Evolutionary conservation across 2,888 invertebrate species (phyloP).

Genomic region (Smittia aterrima): DNA sequence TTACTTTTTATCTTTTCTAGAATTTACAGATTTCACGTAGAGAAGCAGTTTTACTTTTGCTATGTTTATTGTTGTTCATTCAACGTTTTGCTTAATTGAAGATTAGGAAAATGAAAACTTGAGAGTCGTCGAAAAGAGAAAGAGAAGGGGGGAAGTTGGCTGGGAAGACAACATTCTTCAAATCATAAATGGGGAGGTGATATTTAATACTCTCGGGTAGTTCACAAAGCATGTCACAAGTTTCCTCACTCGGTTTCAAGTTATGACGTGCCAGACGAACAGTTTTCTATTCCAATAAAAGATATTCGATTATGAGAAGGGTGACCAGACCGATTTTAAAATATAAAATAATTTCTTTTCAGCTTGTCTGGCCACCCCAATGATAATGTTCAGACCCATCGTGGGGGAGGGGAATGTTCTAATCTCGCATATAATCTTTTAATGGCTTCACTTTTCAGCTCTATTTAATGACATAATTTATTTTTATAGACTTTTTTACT

Average conservation of each 20-base stretch:
- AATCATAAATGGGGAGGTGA: not conserved
- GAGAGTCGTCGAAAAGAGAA: not conserved
- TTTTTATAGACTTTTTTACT: slow-evolving; percentile 7
- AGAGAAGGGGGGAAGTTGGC: not conserved
- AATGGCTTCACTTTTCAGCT: slow-evolving; percentile 11
- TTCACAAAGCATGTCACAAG: no score
- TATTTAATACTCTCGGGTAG: not conserved
- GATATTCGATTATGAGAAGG: no score
- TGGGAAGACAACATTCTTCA: not conserved
- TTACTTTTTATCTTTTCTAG: slow-evolving; percentile 2
- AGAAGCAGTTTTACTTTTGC: slow-evolving; percentile 5
- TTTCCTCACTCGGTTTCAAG: no score
- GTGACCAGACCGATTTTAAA: no score
- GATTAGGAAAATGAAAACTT: not conserved
- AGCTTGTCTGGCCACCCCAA: no score
- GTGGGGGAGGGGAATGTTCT: no score
- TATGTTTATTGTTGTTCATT: not conserved
- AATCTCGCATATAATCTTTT: not conserved
- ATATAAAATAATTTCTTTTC: no score
- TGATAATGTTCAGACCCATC: no score
- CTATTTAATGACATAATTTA: slow-evolving; percentile 9
- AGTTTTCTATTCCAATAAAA: no score
- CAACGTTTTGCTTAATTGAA: not conserved
- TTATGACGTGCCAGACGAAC: no score
- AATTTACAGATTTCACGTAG: slow-evolving; percentile 16